Evolutionary conservation across 2,113 vertebrate species (phyloP).

Genomic region (Lophochroa leadbeateri): DNA sequence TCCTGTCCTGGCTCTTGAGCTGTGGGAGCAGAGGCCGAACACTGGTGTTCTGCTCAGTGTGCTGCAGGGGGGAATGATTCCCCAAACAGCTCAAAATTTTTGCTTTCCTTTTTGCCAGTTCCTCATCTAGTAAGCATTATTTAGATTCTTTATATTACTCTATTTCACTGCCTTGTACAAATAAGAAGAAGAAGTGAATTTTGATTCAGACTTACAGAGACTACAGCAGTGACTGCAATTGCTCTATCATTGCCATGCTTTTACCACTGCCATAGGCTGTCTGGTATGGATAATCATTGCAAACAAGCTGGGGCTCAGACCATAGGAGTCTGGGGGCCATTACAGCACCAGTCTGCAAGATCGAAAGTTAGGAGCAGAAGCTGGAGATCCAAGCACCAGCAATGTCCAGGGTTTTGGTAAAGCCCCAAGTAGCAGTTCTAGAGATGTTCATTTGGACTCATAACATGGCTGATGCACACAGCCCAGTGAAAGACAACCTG

Average conservation of each 20-base stretch:
- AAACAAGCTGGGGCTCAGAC: background rate
- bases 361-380: background rate
- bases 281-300: background rate
- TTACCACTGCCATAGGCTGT: background rate
- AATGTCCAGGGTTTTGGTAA: background rate
- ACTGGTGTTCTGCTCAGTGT: no score
- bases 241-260: background rate
- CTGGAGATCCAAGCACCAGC: background rate
- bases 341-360: background rate
- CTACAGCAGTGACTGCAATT: background rate
- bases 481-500: background rate
- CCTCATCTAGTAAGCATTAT: background rate
- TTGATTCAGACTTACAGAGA: background rate
- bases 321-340: background rate
- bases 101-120: background rate
- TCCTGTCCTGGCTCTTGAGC: no score
- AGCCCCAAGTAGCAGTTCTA: background rate
- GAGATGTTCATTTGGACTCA: background rate
- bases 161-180: background rate
- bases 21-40: no score
- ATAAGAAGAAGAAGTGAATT: background rate
- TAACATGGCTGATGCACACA: rapidly evolving
- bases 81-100: background rate
- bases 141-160: background rate
- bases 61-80: no score